Evolutionary conservation across 2,888 invertebrate genomes (phyloP).

Genomic region (Rhagium mordax): DNA sequence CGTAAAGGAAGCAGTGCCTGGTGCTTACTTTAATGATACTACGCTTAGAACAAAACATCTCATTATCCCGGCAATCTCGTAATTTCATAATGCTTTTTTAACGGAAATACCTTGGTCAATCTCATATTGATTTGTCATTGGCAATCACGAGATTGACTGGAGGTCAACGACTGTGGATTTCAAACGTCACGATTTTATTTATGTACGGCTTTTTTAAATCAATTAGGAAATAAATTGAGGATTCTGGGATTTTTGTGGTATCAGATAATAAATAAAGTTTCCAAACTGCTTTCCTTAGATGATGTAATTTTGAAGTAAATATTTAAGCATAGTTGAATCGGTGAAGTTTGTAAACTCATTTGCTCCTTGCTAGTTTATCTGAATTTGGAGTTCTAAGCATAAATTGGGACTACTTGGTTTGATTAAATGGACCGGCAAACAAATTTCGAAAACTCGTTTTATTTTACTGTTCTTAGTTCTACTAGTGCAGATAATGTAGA

Average conservation of each 20-base stretch:
- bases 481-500: too few relatives aligned
- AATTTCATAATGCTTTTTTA: background rate
- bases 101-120: background rate
- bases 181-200: background rate
- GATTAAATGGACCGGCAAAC: constrained; percentile 27
- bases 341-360: constrained; percentile 25
- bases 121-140: constrained; percentile 13
- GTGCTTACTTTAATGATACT: background rate
- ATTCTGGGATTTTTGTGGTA: too few relatives aligned
- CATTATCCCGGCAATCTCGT: background rate
- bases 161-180: constrained; percentile 5
- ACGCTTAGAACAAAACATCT: background rate
- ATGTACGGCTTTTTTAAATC: background rate
- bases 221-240: too few relatives aligned
- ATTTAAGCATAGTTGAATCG: background rate
- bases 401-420: constrained; percentile 22
- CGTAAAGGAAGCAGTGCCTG: constrained; percentile 3
- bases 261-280: too few relatives aligned
- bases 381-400: constrained; percentile 30
- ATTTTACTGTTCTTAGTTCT: too few relatives aligned
- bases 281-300: too few relatives aligned
- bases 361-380: constrained; percentile 21
- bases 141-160: constrained; percentile 2
- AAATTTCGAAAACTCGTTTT: constrained; percentile 16
- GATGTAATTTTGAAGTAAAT: background rate